A percentile compares a stretch with the other conserved stretches of the same genome.
Conservation (phyloP, 1,140 invertebrate genomes). For the Chlorops oryzae region DNA sequence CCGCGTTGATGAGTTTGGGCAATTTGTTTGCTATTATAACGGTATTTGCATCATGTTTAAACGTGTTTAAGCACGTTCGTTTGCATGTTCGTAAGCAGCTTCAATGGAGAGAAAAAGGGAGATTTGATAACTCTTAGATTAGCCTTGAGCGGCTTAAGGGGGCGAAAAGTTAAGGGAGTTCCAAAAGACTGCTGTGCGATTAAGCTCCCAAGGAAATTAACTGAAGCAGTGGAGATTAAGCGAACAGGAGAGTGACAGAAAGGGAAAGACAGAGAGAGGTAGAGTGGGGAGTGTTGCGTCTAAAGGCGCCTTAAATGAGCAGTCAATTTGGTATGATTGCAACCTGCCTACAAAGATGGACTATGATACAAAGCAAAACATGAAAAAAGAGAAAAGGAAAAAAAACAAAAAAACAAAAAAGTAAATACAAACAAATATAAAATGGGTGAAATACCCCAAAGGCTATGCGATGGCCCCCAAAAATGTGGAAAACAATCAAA, state of each 20-base stretch:
- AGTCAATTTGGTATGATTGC: conserved; percentile 11
- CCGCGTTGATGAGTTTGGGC: no score
- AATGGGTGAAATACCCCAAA: no score
- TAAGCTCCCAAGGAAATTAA: no score
- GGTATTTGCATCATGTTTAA: conserved; percentile 46
- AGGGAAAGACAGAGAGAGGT: neutral
- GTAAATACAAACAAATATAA: neutral
- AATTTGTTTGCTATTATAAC: conserved; percentile 36
- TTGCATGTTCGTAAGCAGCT: neutral
- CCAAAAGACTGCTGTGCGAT: neutral
- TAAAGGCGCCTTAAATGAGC: conserved; percentile 3
- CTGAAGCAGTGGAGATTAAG: no score
- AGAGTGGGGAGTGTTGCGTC: neutral
- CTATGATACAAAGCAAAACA: no score
- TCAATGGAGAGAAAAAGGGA: neutral
- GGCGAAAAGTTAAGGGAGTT: neutral
- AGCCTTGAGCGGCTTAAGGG: no score
- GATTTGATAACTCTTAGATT: neutral
- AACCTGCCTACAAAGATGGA: no score
- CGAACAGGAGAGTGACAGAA: no score
- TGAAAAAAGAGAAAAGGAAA: neutral
- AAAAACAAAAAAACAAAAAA: neutral
- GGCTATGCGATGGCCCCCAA: no score
- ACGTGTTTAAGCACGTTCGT: conserved; percentile 36
- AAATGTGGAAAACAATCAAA: no score